Evolutionary conservation across 1,140 invertebrate species (phyloP).

Genomic region (Plodia interpunctella): DNA sequence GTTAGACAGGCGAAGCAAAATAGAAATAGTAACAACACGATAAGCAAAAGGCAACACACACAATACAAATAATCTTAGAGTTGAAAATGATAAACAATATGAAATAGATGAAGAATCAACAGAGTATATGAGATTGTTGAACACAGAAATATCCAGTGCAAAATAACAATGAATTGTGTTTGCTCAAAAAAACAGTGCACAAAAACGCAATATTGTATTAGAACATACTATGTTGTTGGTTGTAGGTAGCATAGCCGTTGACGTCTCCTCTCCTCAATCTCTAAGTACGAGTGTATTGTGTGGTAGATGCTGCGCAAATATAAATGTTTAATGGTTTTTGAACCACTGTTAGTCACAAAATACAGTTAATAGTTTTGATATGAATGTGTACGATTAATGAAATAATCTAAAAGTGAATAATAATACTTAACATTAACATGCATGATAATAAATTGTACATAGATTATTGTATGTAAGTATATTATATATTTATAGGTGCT

Average conservation of each 20-base stretch:
- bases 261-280: slow-evolving; percentile 58
- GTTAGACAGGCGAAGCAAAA: slow-evolving; percentile 51
- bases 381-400: not conserved
- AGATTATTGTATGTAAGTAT: not conserved
- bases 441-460: slow-evolving; percentile 2
- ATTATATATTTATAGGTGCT: not conserved
- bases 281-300: slow-evolving; percentile 73
- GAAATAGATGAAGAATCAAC: slow-evolving; percentile 16
- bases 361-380: not conserved
- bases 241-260: slow-evolving; percentile 56
- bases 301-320: slow-evolving; percentile 69
- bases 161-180: too few species aligned
- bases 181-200: slow-evolving; percentile 40
- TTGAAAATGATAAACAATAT: slow-evolving; percentile 9
- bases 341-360: slow-evolving; percentile 16
- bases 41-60: slow-evolving; percentile 12
- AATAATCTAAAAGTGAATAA: slow-evolving; percentile 1
- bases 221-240: slow-evolving; percentile 57
- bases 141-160: not conserved
- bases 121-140: not conserved
- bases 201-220: slow-evolving; percentile 40
- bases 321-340: slow-evolving; percentile 26
- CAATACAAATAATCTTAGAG: slow-evolving; percentile 9
- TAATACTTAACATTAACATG: not conserved
- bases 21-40: not conserved